Base-by-base conservation (phyloP, 2,797 vertebrate genomes). In the Kryptolebias ocellatus region DNA sequence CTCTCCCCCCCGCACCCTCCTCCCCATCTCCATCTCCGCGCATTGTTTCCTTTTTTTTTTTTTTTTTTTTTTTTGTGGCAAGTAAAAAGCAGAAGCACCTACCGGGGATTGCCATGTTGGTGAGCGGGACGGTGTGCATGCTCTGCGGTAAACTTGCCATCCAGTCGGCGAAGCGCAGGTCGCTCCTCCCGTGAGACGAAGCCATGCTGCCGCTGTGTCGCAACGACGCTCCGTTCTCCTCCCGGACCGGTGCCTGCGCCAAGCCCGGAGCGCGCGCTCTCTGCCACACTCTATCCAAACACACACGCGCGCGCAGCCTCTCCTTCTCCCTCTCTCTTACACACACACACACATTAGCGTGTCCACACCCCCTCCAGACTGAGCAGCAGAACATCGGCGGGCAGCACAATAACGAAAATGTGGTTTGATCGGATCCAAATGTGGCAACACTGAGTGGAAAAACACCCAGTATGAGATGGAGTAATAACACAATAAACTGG, bases 21-120 rank as follows among this genome's bases (percentile, higher is more conserved):
- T 11, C 10, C 31, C 31, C 12, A 12, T 11, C 12, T 42, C 20
- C 62, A 27, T n/a, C 27, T 70, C 12, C n/a, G 53, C 53, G 52
- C 2, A 5, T 6, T 18, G 28, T 76, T 24, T 24, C 20, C 20
- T 24, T 24, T 24, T 24, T 24, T 24, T 42, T 39, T 10, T 11
- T 4, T 12, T n/a, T n/a, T n/a, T 42, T 31, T 42, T 42, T 39
- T 10, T 11, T 4, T 12, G 52, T 50, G 24, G 20, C 59, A 52
- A 8, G 52, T 20, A 45, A n/a, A 31, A 34, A 15, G 15, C 18
- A 34, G 10, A 44, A 53, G 18, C 72, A 91, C 95, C 84, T 94
- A 99, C 97, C 97, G 56, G 97, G 97, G 78, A 99, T 97, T 18
- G 97, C 96, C 86, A 98, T 91, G 90, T 96, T 98, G 87, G 96